Conservation (phyloP, 2,113 vertebrate species). For the Dolichotis patagonum region DNA sequence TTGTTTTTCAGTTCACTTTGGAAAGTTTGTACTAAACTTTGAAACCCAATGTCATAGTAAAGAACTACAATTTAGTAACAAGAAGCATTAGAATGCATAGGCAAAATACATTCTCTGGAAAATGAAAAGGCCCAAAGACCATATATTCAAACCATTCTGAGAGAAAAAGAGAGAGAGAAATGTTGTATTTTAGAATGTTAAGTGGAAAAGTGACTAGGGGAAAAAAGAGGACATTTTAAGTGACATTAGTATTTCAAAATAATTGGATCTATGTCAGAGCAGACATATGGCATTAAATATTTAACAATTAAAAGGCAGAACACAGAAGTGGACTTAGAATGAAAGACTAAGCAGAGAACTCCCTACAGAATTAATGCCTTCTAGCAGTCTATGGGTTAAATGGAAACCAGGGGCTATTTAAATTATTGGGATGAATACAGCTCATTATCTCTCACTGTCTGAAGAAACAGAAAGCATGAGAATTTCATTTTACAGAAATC, state of each 20-base stretch:
- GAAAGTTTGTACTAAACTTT: constrained; percentile 48
- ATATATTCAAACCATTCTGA: background rate
- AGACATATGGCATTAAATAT: constrained; percentile 73
- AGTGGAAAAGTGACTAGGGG: constrained; percentile 17
- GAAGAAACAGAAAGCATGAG: constrained; percentile 32
- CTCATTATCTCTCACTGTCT: constrained; percentile 79
- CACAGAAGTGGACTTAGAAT: constrained; percentile 78
- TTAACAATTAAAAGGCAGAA: constrained; percentile 68
- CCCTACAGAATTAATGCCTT: constrained; percentile 79
- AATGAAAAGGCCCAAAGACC: constrained; percentile 26
- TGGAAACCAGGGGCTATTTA: constrained; percentile 73
- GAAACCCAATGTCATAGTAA: constrained; percentile 4
- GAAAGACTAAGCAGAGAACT: constrained; percentile 75
- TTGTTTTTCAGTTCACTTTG: constrained; percentile 53
- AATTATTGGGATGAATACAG: constrained; percentile 73
- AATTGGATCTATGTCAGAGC: constrained; percentile 51
- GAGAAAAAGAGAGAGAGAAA: background rate
- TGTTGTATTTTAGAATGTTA: constrained; percentile 37
- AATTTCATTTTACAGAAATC: background rate
- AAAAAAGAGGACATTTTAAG: constrained; percentile 12
- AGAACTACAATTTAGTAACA: background rate
- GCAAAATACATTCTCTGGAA: constrained; percentile 13
- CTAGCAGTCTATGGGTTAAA: constrained; percentile 71
- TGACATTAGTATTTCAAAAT: constrained; percentile 55
- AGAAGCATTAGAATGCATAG: constrained; percentile 4